Evolutionary conservation across 2,888 invertebrate species (phyloP).

Genomic region (Cheiracanthium punctorium): DNA sequence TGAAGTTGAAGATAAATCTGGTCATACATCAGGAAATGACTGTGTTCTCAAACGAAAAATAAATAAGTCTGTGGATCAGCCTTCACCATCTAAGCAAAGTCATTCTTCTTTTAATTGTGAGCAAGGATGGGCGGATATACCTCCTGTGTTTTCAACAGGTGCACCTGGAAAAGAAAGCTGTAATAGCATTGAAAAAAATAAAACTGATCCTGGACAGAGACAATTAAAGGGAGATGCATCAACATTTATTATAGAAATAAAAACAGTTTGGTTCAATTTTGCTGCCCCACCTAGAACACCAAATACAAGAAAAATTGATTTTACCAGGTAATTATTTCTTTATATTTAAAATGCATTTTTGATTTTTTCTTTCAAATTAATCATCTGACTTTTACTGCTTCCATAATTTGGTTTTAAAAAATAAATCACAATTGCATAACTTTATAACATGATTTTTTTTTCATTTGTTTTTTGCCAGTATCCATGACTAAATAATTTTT

Average conservation of each 20-base stretch:
- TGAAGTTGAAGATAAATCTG: slow-evolving; percentile 25
- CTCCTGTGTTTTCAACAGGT: slow-evolving; percentile 59
- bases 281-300: slow-evolving; percentile 96
- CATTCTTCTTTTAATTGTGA: slow-evolving; percentile 44
- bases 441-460: too few relatives aligned
- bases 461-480: too few relatives aligned
- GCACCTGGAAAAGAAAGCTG: slow-evolving; percentile 63
- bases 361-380: not conserved
- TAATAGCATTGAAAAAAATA: slow-evolving; percentile 36
- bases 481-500: too few relatives aligned
- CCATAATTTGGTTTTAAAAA: not conserved
- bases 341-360: not conserved
- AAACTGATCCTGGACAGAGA: slow-evolving; percentile 30
- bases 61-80: slow-evolving; percentile 18
- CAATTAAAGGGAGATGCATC: slow-evolving; percentile 78
- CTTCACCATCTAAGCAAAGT: slow-evolving; percentile 60
- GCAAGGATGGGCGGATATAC: slow-evolving; percentile 35
- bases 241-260: slow-evolving; percentile 90
- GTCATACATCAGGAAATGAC: slow-evolving; percentile 25
- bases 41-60: slow-evolving; percentile 14
- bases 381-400: not conserved
- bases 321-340: slow-evolving; percentile 87
- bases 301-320: slow-evolving; percentile 94
- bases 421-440: too few relatives aligned
- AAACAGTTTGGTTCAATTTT: slow-evolving; percentile 97